These are phyloP conservation scores for Notamacropus eugenii DNA, from an alignment of 2,797 vertebrate species.

Conservation along the genomic window DNA sequence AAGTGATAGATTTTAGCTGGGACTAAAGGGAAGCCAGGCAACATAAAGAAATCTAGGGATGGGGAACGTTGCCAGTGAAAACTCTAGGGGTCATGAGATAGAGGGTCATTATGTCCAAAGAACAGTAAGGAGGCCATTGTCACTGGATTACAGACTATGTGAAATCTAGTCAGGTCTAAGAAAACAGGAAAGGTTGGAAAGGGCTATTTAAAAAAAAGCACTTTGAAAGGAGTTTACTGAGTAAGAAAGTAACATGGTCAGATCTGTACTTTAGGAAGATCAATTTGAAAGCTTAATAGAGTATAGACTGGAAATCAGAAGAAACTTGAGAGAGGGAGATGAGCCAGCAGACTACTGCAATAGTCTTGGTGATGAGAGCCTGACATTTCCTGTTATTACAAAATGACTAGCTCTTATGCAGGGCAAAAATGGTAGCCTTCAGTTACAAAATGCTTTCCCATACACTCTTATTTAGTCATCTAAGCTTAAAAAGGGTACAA, in stretches of 20 bases:
- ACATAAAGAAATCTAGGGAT: background rate
- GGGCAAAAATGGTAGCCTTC: background rate
- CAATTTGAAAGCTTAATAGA: background rate
- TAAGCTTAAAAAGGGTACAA: background rate
- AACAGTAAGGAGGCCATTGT: background rate
- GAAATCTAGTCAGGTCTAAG: background rate
- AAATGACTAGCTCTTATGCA: background rate
- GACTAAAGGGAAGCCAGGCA: background rate
- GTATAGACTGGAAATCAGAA: background rate
- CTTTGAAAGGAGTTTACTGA: background rate
- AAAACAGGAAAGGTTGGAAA: background rate
- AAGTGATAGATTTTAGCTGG: background rate
- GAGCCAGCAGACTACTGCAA: background rate
- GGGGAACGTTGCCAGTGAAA: background rate
- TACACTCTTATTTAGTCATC: background rate
- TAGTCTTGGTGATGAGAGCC: background rate
- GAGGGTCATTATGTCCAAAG: too few species aligned
- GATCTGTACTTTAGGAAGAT: background rate
- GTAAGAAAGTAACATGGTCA: background rate
- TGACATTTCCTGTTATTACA: background rate
- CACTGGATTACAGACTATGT: background rate
- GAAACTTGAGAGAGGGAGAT: background rate
- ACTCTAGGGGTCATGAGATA: background rate
- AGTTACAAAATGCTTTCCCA: background rate
- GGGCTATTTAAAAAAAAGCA: background rate